Conservation (phyloP, 2,113 vertebrate species). For the Ictalurus furcatus region DNA sequence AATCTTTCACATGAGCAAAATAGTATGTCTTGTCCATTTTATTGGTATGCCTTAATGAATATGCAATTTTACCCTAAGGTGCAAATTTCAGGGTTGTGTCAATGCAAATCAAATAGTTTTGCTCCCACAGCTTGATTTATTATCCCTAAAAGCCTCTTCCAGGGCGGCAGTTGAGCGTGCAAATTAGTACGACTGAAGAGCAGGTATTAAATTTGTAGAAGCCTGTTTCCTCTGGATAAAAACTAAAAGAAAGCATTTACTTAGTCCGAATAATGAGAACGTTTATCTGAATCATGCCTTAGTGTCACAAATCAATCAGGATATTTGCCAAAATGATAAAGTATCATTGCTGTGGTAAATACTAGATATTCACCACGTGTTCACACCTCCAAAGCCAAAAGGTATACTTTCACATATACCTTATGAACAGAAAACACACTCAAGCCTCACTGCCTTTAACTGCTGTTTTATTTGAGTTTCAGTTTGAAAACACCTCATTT, state of each 20-base stretch:
- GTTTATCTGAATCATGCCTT: background rate
- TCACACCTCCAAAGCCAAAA: background rate
- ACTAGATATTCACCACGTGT: background rate
- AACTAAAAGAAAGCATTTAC: background rate
- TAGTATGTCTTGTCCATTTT: background rate
- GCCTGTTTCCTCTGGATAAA: background rate
- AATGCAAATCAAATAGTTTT: background rate
- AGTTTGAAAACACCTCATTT: background rate
- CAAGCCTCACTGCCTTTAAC: background rate
- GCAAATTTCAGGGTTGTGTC: background rate
- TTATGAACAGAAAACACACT: background rate
- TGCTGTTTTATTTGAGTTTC: background rate
- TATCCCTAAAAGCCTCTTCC: background rate
- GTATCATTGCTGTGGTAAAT: background rate
- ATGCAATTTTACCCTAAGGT: background rate
- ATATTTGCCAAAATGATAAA: background rate
- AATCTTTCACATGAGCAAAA: background rate
- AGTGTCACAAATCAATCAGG: background rate
- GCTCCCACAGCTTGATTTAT: background rate
- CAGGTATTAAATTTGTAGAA: background rate
- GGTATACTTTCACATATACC: background rate
- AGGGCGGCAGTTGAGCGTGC: background rate
- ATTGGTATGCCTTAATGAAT: background rate
- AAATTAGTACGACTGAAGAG: background rate
- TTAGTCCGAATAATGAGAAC: background rate